Percentiles rank a stretch among this genome's conserved stretches.
These are phyloP conservation scores for Mionectes olivaceus DNA, from an alignment of 2,797 vertebrate genomes.

Conservation along the genomic window DNA sequence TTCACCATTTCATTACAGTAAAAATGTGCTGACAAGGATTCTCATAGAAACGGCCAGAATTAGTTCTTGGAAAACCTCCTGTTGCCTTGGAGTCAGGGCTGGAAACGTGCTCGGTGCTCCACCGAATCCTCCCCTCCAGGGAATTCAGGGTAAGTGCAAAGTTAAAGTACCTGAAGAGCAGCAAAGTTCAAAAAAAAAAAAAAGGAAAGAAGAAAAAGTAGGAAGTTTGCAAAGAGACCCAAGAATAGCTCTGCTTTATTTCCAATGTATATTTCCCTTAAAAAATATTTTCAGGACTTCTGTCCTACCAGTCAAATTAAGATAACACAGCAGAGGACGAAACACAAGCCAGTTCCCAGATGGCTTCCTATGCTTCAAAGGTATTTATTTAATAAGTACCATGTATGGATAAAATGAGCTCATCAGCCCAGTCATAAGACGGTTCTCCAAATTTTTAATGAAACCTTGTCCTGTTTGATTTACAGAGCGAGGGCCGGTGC, in stretches of 20 bases:
- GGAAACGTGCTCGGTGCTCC: neutral
- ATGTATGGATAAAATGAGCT: conserved; percentile 61
- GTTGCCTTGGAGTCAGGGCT: neutral
- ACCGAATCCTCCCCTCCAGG: neutral
- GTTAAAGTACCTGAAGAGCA: neutral
- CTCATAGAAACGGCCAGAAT: conserved; percentile 14
- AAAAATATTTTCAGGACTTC: conserved; percentile 22
- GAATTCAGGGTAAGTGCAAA: neutral
- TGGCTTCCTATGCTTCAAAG: conserved; percentile 35
- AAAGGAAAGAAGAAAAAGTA: neutral
- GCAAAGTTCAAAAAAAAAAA: neutral
- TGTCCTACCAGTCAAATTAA: conserved; percentile 30
- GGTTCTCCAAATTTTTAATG: conserved; percentile 53
- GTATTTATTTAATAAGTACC: conserved; percentile 52
- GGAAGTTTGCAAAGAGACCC: neutral
- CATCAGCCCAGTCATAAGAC: conserved; percentile 38
- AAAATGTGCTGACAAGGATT: conserved; percentile 34
- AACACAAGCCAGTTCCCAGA: conserved; percentile 4
- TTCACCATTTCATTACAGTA: neutral
- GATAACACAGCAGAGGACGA: conserved; percentile 47
- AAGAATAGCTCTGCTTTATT: conserved; percentile 26
- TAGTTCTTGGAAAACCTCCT: conserved; percentile 50
- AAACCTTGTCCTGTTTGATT: conserved; percentile 25
- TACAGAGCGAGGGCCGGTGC: neutral
- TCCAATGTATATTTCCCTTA: conserved; percentile 8